Evolutionary conservation across 2,888 invertebrate species (phyloP).

Genomic region (Lasioglossum zephyrum): DNA sequence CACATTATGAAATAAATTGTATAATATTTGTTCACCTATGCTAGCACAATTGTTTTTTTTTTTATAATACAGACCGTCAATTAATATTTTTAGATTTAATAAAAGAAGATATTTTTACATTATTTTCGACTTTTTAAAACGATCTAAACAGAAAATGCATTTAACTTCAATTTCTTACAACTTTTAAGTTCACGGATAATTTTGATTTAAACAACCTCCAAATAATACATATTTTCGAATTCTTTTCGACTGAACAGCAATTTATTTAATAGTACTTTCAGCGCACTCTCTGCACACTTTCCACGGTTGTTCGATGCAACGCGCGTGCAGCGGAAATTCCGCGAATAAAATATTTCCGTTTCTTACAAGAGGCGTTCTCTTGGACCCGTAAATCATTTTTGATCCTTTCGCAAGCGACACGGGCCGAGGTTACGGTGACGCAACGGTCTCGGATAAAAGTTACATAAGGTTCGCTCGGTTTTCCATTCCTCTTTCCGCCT

Average conservation of each 20-base stretch:
- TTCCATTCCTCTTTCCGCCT: slow-evolving; percentile 21
- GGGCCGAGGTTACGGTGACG: slow-evolving; percentile 8
- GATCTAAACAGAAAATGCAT: too few relatives aligned
- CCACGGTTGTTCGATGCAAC: background rate
- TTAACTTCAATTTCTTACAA: too few relatives aligned
- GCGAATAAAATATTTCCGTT: background rate
- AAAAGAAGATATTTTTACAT: too few relatives aligned
- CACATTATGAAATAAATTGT: background rate
- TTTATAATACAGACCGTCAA: background rate
- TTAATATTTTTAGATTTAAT: background rate
- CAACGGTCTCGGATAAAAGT: slow-evolving; percentile 29
- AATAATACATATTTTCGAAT: too few relatives aligned
- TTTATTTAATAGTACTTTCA: background rate
- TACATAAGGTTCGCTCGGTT: slow-evolving; percentile 25
- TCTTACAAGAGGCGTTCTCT: background rate
- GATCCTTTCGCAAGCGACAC: background rate
- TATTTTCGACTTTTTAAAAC: too few relatives aligned
- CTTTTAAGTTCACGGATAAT: too few relatives aligned
- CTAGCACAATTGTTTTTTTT: background rate
- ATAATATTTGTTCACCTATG: background rate
- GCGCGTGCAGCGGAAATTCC: background rate
- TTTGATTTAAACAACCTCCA: too few relatives aligned
- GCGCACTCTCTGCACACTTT: background rate
- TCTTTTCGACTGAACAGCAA: background rate
- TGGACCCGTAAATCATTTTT: background rate